These are phyloP conservation scores for Menidia menidia DNA, from an alignment of 2,797 vertebrate genomes.

Conservation along the genomic window DNA sequence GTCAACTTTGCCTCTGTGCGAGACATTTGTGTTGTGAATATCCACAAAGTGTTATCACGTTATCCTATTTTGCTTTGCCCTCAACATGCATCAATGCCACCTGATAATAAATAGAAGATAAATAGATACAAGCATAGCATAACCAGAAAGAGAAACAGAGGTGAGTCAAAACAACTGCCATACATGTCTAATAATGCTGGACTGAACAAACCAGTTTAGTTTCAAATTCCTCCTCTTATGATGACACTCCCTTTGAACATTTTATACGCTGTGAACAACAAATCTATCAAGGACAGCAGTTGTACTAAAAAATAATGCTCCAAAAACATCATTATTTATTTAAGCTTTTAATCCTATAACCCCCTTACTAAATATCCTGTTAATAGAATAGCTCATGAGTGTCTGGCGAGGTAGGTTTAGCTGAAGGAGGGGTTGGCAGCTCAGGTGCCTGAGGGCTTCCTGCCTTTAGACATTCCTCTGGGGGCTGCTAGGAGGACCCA, in stretches of 20 bases:
- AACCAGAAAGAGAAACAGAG: not conserved
- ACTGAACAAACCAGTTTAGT: conserved; percentile 43
- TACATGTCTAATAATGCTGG: not conserved
- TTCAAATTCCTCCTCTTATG: not conserved
- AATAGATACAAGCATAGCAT: not conserved
- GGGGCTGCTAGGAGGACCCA: conserved; percentile 63
- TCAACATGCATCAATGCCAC: not conserved
- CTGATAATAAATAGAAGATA: not conserved
- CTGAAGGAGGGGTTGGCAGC: conserved; percentile 51
- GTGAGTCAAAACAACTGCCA: too few relatives aligned
- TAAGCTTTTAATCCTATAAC: conserved; percentile 4
- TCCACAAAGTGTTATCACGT: conserved; percentile 2
- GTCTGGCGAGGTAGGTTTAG: conserved; percentile 9
- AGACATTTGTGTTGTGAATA: not conserved
- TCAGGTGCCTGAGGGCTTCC: conserved; percentile 63
- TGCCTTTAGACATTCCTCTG: conserved; percentile 62
- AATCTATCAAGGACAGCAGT: not conserved
- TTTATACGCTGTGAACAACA: conserved; percentile 1
- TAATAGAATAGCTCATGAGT: conserved; percentile 27
- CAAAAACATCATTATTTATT: conserved; percentile 14
- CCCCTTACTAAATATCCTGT: conserved; percentile 45
- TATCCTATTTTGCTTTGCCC: conserved; percentile 23
- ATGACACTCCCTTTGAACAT: conserved; percentile 8
- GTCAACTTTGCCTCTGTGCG: not conserved
- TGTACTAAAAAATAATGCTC: not conserved